Percentiles rank a stretch among this genome's conserved stretches.
Conservation (phyloP, 2,888 invertebrate species). For the Cephus nigrinus region DNA sequence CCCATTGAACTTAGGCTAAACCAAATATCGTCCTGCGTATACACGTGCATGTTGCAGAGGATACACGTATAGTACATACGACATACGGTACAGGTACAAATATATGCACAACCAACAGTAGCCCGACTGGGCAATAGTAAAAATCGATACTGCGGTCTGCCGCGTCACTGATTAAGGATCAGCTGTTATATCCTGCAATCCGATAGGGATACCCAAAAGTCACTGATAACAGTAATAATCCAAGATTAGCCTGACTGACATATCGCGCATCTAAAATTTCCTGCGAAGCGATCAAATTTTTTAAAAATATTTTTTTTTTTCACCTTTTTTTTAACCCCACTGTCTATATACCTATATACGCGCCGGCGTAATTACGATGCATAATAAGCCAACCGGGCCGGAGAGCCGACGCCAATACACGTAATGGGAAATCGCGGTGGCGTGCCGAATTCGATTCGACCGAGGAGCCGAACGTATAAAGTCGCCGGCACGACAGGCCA, state of each 20-base stretch:
- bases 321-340: too few relatives aligned
- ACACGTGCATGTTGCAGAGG: not conserved
- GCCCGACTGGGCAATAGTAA: slow-evolving; percentile 12
- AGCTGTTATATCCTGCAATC: slow-evolving; percentile 15
- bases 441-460: not conserved
- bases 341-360: not conserved
- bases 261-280: not conserved
- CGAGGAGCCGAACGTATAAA: not conserved
- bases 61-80: not conserved
- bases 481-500: not conserved
- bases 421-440: not conserved
- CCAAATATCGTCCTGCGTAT: not conserved
- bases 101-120: not conserved
- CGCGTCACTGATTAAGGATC: slow-evolving; percentile 26
- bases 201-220: not conserved
- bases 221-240: not conserved
- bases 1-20: not conserved
- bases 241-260: not conserved
- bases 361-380: not conserved
- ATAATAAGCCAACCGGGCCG: not conserved
- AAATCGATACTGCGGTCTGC: slow-evolving; percentile 23
- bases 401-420: not conserved
- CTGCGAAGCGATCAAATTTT: not conserved
- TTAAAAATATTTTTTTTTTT: not conserved
- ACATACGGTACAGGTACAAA: not conserved